Percentiles rank a stretch among this genome's conserved stretches.
phyloP scores from a whole-genome alignment of 2,113 vertebrate genomes.

The Myotis lucifugus region DNA sequence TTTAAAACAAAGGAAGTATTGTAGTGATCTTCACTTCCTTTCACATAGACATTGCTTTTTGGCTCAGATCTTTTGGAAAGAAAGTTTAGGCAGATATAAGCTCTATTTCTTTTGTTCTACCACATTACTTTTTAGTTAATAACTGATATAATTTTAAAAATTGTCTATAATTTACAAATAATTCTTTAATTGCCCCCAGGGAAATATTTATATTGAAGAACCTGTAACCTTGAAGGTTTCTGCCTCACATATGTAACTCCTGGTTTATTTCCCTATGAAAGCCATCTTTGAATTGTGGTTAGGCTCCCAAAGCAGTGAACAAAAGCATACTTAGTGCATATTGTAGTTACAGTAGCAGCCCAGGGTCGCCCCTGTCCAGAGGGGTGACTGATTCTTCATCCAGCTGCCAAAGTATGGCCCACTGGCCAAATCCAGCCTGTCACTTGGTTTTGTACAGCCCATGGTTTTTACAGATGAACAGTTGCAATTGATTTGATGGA shows the following conservation, averaged over 20 bases:
- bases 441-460: background rate
- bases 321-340: background rate
- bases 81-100: background rate
- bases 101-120: background rate
- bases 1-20: slow-evolving; percentile 41
- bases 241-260: background rate
- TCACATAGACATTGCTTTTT: slow-evolving; percentile 4
- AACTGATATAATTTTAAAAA: background rate
- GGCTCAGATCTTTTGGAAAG: background rate
- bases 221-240: slow-evolving; percentile 1
- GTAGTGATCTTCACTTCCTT: slow-evolving; percentile 24
- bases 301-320: background rate
- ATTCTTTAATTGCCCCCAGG: background rate
- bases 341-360: background rate
- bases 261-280: background rate
- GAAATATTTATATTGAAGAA: background rate
- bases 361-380: background rate
- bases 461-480: background rate
- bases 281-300: background rate
- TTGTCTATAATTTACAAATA: background rate
- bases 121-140: slow-evolving; percentile 8
- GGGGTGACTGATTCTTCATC: background rate
- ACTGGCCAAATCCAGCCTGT: background rate
- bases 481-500: slow-evolving; percentile 23
- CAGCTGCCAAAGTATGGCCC: background rate